These are phyloP conservation scores for Aspiorhynchus laticeps DNA, from an alignment of 2,113 vertebrate species.

Conservation along the genomic window DNA sequence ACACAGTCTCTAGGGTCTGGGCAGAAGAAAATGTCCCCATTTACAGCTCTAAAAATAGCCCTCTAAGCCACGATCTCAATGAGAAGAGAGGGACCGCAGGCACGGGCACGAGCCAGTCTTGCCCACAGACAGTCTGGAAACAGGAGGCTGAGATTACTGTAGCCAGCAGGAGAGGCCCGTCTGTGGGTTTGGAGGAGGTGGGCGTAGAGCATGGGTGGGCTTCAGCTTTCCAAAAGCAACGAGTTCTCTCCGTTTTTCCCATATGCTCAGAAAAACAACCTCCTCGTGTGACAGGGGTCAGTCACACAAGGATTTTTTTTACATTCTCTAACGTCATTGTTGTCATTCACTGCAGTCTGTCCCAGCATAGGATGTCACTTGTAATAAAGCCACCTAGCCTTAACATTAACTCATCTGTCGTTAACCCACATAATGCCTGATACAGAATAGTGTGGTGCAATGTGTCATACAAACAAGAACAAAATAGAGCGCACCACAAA, in stretches of 20 bases:
- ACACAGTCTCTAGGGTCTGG: slow-evolving; percentile 50
- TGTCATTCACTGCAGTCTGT: background rate
- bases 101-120: slow-evolving; percentile 15
- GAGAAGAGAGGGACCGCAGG: slow-evolving; percentile 17
- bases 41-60: slow-evolving; percentile 68
- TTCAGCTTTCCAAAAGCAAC: background rate
- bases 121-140: background rate
- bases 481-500: background rate
- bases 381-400: slow-evolving; percentile 1
- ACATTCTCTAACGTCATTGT: slow-evolving; percentile 22
- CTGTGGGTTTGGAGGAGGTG: background rate
- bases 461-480: slow-evolving; percentile 6
- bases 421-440: slow-evolving; percentile 19
- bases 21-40: slow-evolving; percentile 61
- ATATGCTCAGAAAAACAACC: slow-evolving; percentile 20
- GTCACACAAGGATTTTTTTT: slow-evolving; percentile 10
- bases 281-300: slow-evolving; percentile 10
- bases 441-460: background rate
- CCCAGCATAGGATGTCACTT: slow-evolving; percentile 18
- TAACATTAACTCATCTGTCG: background rate
- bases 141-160: slow-evolving; percentile 3
- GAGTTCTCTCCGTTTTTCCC: background rate
- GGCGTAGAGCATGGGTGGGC: background rate
- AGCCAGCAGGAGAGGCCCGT: background rate
- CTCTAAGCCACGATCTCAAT: slow-evolving; percentile 27